Evolutionary conservation across 2,113 vertebrate species (phyloP), one percentile per base, ranked within the genome.

Genomic region (Dromaius novaehollandiae): DNA sequence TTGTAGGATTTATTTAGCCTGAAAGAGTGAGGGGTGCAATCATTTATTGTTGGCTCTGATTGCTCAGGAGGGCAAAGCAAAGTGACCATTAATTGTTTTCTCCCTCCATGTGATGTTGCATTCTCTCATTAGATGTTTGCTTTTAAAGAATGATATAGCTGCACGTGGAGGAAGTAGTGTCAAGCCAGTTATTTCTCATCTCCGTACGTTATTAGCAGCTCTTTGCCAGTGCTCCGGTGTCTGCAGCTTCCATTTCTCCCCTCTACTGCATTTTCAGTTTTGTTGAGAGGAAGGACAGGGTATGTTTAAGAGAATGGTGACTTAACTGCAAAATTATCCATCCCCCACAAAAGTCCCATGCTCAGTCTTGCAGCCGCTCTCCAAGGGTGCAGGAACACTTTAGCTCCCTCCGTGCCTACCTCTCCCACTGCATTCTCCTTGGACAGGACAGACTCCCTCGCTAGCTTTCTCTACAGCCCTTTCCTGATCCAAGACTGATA

Each of bases 1-100:
- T 71, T 76, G 9, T 25, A 75, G 79, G 73, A 74, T 95, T 97
- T 97, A 93, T 91, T 94, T 91, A 86, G 79, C 91, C 80, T 97
- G 69, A 92, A 93, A 53, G 86, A 92, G 82, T 88, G 76, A 89
- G 91, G 94, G 88, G 91, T 91, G 73, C 82, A 86, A 2, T 93
- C 85, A 69, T 93, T 77, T 90, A 36, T 66, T 87, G 63, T 74
- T 95, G 84, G 51, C 80, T 91, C 86, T 82, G 61, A 90, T 94
- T 94, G 85, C 76, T 95, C 80, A 91, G 96, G 88, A 88, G 93
- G 85, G 88, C 93, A 86, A 34, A 51, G 56, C 85, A 90, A 95
- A 97, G 95, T 56, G 85, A 64, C 76, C 86, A 46, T 92, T 96
- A 91, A 91, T 58, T 69, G 60, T 61, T 44, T 97, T 95, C 79